These are phyloP conservation scores for Paradoxurus hermaphroditus DNA, from an alignment of 2,113 vertebrate genomes.

Conservation along the genomic window DNA sequence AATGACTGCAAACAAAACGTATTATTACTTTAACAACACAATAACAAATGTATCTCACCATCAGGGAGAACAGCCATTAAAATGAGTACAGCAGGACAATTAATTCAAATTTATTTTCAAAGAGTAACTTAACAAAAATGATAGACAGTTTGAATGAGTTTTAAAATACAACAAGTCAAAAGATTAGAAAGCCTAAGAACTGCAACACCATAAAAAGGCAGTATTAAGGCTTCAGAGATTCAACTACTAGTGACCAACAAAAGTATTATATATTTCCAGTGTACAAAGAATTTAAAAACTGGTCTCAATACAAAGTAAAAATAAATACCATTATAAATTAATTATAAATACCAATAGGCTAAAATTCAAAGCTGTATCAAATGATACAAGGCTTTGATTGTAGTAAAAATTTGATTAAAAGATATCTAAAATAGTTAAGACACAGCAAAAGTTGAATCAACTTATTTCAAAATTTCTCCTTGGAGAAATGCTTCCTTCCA, in stretches of 20 bases:
- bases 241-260: background rate
- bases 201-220: background rate
- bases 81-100: background rate
- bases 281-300: background rate
- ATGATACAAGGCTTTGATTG: background rate
- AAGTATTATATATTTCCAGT: background rate
- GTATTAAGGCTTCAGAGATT: background rate
- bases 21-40: background rate
- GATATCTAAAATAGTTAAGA: background rate
- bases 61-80: background rate
- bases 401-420: background rate
- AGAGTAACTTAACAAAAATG: background rate
- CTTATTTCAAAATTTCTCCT: conserved; percentile 1
- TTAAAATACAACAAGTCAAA: background rate
- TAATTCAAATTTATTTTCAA: conserved; percentile 34
- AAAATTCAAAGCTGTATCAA: background rate
- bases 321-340: no score
- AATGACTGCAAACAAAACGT: background rate
- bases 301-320: background rate
- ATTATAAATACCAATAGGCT: no score
- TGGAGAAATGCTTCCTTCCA: background rate
- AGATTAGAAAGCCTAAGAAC: background rate
- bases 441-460: background rate
- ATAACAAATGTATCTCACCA: conserved; percentile 8
- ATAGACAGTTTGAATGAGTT: background rate